Evolutionary conservation across 2,797 vertebrate genomes (phyloP).

Genomic region (Diplodus sargus): DNA sequence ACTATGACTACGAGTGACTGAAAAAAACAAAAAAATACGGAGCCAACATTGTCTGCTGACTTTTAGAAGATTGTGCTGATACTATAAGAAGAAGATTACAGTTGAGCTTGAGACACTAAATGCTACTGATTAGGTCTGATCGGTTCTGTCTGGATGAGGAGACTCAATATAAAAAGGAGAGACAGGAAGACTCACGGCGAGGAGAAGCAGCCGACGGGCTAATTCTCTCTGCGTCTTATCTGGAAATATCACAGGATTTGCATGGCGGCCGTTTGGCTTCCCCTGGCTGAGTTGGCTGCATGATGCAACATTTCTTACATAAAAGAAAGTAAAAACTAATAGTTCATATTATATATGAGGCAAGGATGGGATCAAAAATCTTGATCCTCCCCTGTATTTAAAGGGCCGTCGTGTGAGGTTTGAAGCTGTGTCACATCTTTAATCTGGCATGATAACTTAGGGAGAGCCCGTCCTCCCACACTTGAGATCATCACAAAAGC

Average conservation of each 20-base stretch:
- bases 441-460: slow-evolving; percentile 4
- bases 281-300: neutral
- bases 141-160: slow-evolving; percentile 7
- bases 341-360: neutral
- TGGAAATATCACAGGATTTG: slow-evolving; percentile 7
- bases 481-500: neutral
- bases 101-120: neutral
- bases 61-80: neutral
- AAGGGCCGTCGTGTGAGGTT: neutral
- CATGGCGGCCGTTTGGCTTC: slow-evolving; percentile 2
- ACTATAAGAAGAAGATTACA: neutral
- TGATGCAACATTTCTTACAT: neutral
- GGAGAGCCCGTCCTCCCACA: slow-evolving; percentile 2
- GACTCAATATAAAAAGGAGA: neutral
- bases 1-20: slow-evolving; percentile 20
- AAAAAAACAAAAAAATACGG: neutral
- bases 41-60: neutral
- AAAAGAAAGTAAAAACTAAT: neutral
- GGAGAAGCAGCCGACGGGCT: neutral
- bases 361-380: neutral
- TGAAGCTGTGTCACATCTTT: neutral
- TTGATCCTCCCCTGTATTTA: neutral
- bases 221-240: slow-evolving; percentile 9
- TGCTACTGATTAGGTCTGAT: neutral
- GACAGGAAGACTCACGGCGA: neutral